These are phyloP conservation scores for Spisula subtruncata DNA, from an alignment of 2,888 invertebrate genomes.

Conservation along the genomic window DNA sequence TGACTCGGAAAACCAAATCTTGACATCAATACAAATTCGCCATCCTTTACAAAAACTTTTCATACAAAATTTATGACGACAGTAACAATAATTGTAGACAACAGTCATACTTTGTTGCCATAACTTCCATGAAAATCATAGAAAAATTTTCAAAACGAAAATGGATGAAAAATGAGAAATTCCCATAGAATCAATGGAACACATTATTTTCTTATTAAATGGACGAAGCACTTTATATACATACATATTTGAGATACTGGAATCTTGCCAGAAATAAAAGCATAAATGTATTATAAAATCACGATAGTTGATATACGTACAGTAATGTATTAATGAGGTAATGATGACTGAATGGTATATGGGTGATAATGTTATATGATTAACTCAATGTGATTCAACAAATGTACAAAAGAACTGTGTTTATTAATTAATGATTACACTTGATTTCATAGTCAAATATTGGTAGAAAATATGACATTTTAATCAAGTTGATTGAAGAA, in stretches of 20 bases:
- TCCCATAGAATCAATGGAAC: no score
- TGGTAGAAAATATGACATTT: neutral
- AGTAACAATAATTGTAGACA: neutral
- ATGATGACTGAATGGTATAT: neutral
- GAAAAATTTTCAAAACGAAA: neutral
- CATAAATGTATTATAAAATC: neutral
- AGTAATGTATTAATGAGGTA: no score
- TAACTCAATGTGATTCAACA: neutral
- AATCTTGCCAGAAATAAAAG: neutral
- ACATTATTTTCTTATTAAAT: neutral
- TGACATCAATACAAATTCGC: neutral
- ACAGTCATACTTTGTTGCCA: neutral
- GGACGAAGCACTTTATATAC: neutral
- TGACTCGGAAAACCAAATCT: neutral
- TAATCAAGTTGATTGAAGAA: neutral
- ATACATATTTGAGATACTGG: neutral
- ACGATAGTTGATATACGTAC: neutral
- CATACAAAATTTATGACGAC: neutral
- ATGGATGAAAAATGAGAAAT: neutral
- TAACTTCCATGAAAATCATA: neutral
- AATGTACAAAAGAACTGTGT: neutral
- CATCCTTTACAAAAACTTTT: constrained; percentile 2
- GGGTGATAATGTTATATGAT: neutral
- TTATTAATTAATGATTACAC: neutral
- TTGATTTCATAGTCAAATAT: neutral